phyloP scores from a whole-genome alignment of 2,888 invertebrate genomes.

The Lysandra bellargus region DNA sequence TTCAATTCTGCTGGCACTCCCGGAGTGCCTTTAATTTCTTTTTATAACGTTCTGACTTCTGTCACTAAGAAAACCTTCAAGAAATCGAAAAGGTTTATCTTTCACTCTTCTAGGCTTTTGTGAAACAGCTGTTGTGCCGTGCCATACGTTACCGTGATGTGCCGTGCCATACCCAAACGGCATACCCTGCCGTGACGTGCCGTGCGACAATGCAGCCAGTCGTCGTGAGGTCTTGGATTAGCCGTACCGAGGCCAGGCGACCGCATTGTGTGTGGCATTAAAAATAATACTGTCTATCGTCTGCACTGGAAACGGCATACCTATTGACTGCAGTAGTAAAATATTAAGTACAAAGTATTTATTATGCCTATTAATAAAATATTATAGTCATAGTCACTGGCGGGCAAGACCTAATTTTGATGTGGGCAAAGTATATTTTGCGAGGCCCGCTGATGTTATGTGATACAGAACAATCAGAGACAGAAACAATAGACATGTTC shows the following conservation, averaged over 20 bases:
- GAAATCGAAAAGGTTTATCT: background rate
- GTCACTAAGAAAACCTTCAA: too few species aligned
- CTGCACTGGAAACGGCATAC: conserved; percentile 36
- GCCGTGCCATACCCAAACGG: conserved; percentile 9
- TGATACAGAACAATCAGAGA: conserved; percentile 10
- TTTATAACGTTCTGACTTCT: too few species aligned
- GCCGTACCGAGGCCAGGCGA: conserved; percentile 49
- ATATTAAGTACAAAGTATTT: background rate
- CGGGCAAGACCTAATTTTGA: too few species aligned
- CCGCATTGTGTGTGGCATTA: conserved; percentile 56
- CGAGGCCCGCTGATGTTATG: too few species aligned
- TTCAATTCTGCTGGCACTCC: too few species aligned
- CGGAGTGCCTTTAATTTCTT: too few species aligned
- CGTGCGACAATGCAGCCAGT: conserved; percentile 35
- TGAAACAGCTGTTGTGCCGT: background rate
- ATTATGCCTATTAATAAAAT: too few species aligned
- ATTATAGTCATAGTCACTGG: too few species aligned
- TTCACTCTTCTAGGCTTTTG: background rate
- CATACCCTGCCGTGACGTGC: conserved; percentile 24
- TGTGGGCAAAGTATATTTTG: too few species aligned
- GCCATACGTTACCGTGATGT: background rate
- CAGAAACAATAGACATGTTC: background rate
- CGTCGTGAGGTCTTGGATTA: conserved; percentile 50
- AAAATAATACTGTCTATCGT: conserved; percentile 53
- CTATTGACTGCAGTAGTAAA: background rate